phyloP scores from a whole-genome alignment of 2,113 vertebrate genomes.

The Pteropus alecto region DNA sequence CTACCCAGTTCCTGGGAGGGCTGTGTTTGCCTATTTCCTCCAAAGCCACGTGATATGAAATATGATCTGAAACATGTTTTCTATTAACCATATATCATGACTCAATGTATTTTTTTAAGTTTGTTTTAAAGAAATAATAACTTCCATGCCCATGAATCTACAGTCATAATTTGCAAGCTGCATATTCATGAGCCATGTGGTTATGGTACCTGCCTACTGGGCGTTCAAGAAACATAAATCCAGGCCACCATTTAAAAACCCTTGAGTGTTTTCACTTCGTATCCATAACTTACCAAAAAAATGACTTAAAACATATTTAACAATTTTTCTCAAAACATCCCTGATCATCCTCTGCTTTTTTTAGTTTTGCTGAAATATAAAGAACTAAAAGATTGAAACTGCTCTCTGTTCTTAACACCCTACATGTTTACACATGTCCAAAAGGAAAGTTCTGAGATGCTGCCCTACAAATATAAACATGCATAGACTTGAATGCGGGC shows the following conservation, averaged over 20 bases:
- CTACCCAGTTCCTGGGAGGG: neutral
- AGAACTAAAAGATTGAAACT: neutral
- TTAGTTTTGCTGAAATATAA: slow-evolving; percentile 47
- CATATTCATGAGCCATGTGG: slow-evolving; percentile 53
- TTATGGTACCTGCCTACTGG: slow-evolving; percentile 41
- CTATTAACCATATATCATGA: slow-evolving; percentile 67
- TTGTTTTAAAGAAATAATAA: slow-evolving; percentile 68
- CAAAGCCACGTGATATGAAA: slow-evolving; percentile 29
- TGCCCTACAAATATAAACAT: neutral
- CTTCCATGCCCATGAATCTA: slow-evolving; percentile 47
- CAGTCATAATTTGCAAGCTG: slow-evolving; percentile 21
- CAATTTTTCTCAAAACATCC: slow-evolving; percentile 28
- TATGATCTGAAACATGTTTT: slow-evolving; percentile 63
- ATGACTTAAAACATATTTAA: slow-evolving; percentile 25
- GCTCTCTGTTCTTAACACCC: neutral
- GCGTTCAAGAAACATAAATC: slow-evolving; percentile 32
- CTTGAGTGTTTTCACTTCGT: slow-evolving; percentile 4
- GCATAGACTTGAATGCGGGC: slow-evolving; percentile 14
- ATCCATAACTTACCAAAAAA: neutral
- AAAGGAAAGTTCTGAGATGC: neutral
- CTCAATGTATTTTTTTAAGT: slow-evolving; percentile 36
- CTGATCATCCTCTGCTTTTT: slow-evolving; percentile 27
- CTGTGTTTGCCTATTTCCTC: slow-evolving; percentile 10
- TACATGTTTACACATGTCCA: neutral
- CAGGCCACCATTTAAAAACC: neutral